Evolutionary conservation across 1,140 invertebrate genomes (phyloP).

Genomic region (Leptinotarsa defecta): DNA sequence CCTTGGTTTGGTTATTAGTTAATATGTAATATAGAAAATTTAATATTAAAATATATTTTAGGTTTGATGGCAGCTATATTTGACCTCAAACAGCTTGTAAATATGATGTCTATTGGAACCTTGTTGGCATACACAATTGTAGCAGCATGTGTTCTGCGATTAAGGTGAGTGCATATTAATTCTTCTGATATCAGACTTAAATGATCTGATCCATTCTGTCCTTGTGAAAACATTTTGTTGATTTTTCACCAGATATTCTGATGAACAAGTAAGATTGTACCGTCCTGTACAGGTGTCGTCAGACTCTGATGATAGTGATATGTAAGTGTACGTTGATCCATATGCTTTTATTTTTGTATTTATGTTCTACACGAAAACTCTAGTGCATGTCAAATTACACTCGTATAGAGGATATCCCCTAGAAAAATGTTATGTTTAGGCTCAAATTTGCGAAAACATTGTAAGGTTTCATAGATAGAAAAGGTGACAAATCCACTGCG

Average conservation of each 20-base stretch:
- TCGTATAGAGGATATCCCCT: too few relatives aligned
- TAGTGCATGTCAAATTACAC: too few relatives aligned
- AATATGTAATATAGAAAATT: not conserved
- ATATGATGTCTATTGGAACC: conserved; percentile 90
- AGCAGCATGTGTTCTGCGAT: conserved; percentile 75
- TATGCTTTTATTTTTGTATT: conserved; percentile 14
- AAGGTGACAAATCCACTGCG: too few relatives aligned
- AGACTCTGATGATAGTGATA: conserved; percentile 36
- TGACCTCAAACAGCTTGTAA: conserved; percentile 73
- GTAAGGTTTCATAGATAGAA: too few relatives aligned
- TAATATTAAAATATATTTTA: conserved; percentile 43
- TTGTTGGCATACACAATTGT: conserved; percentile 86
- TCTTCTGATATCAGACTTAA: too few relatives aligned
- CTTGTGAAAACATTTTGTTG: conserved; percentile 16
- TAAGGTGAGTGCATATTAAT: conserved; percentile 60
- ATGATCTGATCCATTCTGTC: not conserved
- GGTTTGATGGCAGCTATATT: conserved; percentile 77
- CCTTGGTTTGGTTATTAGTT: too few relatives aligned
- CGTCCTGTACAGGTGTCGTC: conserved; percentile 20
- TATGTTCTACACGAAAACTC: too few relatives aligned
- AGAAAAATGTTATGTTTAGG: too few relatives aligned
- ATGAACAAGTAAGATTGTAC: conserved; percentile 27
- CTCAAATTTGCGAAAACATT: too few relatives aligned
- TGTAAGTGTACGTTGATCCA: conserved; percentile 29
- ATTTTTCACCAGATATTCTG: conserved; percentile 35